Percentiles rank a stretch among this genome's conserved stretches.
phyloP scores from a whole-genome alignment of 2,797 vertebrate species.

The Eulemur rubriventer region DNA sequence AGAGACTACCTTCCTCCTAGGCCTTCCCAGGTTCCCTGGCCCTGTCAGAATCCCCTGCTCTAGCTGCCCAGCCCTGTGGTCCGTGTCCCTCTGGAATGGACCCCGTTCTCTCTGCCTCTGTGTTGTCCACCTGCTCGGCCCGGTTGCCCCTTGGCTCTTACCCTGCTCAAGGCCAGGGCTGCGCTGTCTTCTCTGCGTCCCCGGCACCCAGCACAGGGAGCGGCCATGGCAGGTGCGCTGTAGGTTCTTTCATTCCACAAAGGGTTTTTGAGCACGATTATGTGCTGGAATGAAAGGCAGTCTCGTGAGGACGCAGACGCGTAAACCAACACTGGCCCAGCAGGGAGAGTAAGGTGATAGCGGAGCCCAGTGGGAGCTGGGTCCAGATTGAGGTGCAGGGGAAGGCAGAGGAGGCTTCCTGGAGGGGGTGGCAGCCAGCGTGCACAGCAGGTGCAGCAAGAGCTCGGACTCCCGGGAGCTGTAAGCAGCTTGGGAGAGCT shows the following conservation, averaged over 20 bases:
- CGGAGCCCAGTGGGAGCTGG: background rate
- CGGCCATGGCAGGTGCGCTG: rapidly evolving
- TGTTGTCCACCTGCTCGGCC: rapidly evolving
- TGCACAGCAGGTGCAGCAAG: background rate
- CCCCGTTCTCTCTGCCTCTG: background rate
- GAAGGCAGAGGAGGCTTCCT: background rate
- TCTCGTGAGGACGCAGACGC: background rate
- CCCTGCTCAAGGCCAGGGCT: background rate
- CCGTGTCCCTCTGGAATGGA: background rate
- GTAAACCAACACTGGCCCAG: rapidly evolving
- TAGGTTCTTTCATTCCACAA: rapidly evolving
- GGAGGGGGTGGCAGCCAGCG: background rate
- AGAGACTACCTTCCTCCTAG: too few species aligned
- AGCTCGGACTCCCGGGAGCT: background rate
- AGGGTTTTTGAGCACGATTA: rapidly evolving
- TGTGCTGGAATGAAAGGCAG: background rate
- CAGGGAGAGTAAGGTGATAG: rapidly evolving
- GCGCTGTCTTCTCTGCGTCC: background rate
- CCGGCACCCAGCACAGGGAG: rapidly evolving
- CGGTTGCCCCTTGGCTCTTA: rapidly evolving
- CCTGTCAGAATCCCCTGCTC: rapidly evolving
- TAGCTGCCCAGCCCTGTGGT: background rate
- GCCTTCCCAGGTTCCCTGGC: rapidly evolving
- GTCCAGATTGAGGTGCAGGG: background rate
- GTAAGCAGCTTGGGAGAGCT: background rate